Conservation (phyloP, 2,888 invertebrate genomes). For the Diaprepes abbreviatus region DNA sequence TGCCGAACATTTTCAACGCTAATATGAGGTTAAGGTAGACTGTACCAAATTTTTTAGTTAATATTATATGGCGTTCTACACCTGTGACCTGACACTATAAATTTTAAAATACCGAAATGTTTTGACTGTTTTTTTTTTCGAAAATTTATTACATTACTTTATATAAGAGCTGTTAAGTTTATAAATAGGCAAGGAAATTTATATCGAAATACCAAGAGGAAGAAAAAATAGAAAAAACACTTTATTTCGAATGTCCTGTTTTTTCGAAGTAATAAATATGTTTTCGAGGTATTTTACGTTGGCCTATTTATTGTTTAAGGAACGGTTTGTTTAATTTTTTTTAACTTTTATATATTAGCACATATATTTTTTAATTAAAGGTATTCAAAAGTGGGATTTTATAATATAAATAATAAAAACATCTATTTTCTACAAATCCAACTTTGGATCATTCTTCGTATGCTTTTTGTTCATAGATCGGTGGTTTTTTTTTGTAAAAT, state of each 20-base stretch:
- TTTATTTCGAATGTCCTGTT: not conserved
- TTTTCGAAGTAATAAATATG: slow-evolving; percentile 1
- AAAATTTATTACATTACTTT: slow-evolving; percentile 1
- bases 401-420: too few species aligned
- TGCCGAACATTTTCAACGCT: too few species aligned
- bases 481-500: too few species aligned
- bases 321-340: slow-evolving; percentile 6
- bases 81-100: not conserved
- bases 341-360: not conserved
- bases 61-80: too few species aligned
- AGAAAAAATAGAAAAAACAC: not conserved
- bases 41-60: not conserved
- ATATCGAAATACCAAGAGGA: not conserved
- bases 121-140: slow-evolving; percentile 4
- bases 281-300: not conserved
- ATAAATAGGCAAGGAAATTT: slow-evolving; percentile 4
- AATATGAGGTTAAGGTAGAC: too few species aligned
- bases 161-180: not conserved
- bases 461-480: too few species aligned
- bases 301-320: slow-evolving; percentile 7
- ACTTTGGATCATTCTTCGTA: too few species aligned
- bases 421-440: too few species aligned
- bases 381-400: too few species aligned
- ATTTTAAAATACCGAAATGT: not conserved
- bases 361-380: too few species aligned